Base-by-base conservation (phyloP, 2,888 invertebrate genomes). In the Rhagonycha fulva region DNA sequence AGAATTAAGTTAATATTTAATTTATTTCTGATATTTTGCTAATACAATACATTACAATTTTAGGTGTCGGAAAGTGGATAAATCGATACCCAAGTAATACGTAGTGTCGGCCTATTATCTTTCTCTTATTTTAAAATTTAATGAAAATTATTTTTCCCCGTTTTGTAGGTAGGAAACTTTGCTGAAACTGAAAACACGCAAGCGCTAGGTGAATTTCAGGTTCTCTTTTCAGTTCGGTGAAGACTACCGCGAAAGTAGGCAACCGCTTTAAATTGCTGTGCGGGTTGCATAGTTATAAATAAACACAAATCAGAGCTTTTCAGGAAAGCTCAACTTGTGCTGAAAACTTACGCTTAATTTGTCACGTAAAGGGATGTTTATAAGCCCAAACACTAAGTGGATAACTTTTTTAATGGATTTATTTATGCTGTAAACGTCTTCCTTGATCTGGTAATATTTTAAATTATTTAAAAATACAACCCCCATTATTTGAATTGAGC, bases 161-260 rank as follows among this genome's bases (percentile, higher is more conserved):
- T 14, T 66, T 67, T 60, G 68, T 76, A 74, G 76, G 71, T 71
- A 70, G 30, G 72, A 70, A 72, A 73, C 76, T 70, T 23, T 19
- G 60, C 63, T 30, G 71, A 68, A 68, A 23, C 11, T 19, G 14
- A 30, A 24, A n/a, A 23, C 23, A 69, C 76, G 76, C 76, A 76
- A 47, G 74, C 76, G 68, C 68, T n/a, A 26, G 63, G 47, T 14
- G 60, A n/a, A 62, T 71, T 76, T 68, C 32, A 60, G 63, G 70
- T 61, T 62, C 68, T 74, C 61, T 14, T 32, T 70, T 74, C 78
- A 80, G 80, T 80, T 63, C 61, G 69, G 70, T 77, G 63, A 30
- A 71, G 69, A 74, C 74, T 70, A 70, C 62, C 76, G 76, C 75
- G 77, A 76, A 61, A 32, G 70, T 77, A 79, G 76, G 74, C 74